Evolutionary conservation across 2,113 vertebrate genomes (phyloP).

Genomic region (Scomber japonicus): DNA sequence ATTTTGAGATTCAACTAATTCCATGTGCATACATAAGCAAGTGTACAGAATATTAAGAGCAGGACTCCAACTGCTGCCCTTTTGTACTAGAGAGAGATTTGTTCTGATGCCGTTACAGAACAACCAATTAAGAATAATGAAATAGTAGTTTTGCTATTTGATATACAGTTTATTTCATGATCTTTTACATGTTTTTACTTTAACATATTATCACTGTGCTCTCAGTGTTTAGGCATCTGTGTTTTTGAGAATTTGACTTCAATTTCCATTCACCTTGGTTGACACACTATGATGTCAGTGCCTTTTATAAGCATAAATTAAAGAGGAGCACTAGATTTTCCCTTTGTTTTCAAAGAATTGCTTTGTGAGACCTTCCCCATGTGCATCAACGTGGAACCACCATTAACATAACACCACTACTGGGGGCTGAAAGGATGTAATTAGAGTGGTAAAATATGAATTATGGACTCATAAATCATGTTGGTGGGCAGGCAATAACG

Average conservation of each 20-base stretch:
- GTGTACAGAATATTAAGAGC: constrained; percentile 9
- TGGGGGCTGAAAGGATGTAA: constrained; percentile 60
- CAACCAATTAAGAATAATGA: background rate
- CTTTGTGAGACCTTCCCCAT: background rate
- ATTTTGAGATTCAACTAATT: constrained; percentile 34
- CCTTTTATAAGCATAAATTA: background rate
- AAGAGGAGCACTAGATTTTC: background rate
- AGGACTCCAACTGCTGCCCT: background rate
- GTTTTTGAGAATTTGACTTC: background rate
- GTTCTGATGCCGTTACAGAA: constrained; percentile 14
- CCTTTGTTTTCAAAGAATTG: background rate
- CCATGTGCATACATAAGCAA: constrained; percentile 23
- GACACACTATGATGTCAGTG: background rate
- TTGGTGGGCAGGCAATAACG: constrained; percentile 61
- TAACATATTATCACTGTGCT: no score
- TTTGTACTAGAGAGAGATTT: constrained; percentile 2
- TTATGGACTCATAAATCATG: constrained; percentile 76
- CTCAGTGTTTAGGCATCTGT: background rate
- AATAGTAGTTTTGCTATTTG: background rate
- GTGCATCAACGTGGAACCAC: constrained; percentile 7
- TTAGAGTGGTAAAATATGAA: constrained; percentile 67
- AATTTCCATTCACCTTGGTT: background rate
- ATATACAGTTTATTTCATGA: background rate
- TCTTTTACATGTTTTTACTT: background rate
- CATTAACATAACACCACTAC: constrained; percentile 53